phyloP scores from a whole-genome alignment of 1,140 invertebrate genomes.

The Ceratina australensis region DNA sequence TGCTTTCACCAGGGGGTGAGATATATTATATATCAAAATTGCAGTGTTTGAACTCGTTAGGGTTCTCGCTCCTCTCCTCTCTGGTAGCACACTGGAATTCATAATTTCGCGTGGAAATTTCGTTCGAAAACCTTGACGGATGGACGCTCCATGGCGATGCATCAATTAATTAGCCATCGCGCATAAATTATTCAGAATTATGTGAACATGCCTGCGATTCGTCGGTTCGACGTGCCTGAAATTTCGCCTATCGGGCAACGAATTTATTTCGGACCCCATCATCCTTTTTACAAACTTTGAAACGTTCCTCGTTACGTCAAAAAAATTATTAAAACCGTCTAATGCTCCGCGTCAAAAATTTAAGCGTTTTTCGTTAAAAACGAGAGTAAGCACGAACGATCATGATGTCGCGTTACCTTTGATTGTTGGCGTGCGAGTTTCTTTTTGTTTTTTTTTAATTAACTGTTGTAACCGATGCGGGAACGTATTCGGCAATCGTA shows the following conservation, averaged over 20 bases:
- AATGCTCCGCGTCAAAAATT: no score
- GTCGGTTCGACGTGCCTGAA: neutral
- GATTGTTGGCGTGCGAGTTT: neutral
- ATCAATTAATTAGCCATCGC: constrained; percentile 21
- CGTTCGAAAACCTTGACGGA: constrained; percentile 9
- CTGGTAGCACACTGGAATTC: neutral
- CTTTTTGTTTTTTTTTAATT: constrained; percentile 12
- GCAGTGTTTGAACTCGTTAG: neutral
- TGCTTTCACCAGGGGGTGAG: no score
- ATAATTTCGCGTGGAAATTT: constrained; percentile 19
- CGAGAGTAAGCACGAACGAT: no score
- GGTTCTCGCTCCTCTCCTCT: neutral
- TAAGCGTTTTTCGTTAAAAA: no score
- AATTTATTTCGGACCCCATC: neutral
- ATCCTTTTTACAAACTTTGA: no score
- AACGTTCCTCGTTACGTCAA: no score
- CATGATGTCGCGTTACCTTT: no score
- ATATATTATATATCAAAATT: no score
- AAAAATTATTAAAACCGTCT: no score
- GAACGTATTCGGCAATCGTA: constrained; percentile 12
- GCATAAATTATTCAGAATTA: constrained; percentile 32
- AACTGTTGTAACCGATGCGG: neutral
- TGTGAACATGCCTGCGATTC: neutral
- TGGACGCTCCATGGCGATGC: constrained; percentile 1
- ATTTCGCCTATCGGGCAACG: neutral